phyloP scores from a whole-genome alignment of 1,140 invertebrate species.

The Drosophila trapezifrons region DNA sequence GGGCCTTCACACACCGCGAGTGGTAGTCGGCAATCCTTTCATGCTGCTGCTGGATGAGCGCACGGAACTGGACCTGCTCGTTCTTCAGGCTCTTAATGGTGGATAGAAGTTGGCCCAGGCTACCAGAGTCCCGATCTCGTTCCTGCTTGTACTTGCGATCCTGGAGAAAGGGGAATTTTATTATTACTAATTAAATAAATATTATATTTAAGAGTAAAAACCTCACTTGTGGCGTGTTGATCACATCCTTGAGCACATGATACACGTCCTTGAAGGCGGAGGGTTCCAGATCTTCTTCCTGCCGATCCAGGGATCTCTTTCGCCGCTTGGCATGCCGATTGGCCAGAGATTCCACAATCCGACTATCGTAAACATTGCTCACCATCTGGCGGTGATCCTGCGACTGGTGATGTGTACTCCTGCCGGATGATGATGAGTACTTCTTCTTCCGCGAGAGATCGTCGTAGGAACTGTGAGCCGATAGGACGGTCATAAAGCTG shows the following conservation, averaged over 20 bases:
- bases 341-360: slow-evolving; percentile 29
- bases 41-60: slow-evolving; percentile 69
- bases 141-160: slow-evolving; percentile 36
- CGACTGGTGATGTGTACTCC: not conserved
- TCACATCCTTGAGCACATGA: slow-evolving; percentile 66
- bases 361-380: slow-evolving; percentile 7
- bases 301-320: slow-evolving; percentile 1
- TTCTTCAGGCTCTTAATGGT: slow-evolving; percentile 65
- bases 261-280: slow-evolving; percentile 57
- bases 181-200: not conserved
- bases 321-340: slow-evolving; percentile 18
- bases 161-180: not conserved
- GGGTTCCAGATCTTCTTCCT: slow-evolving; percentile 42
- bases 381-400: slow-evolving; percentile 1
- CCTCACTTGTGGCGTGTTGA: slow-evolving; percentile 47
- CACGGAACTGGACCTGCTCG: slow-evolving; percentile 65
- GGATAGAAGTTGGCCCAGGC: slow-evolving; percentile 50
- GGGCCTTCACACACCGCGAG: slow-evolving; percentile 69
- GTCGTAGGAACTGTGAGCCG: slow-evolving; percentile 31
- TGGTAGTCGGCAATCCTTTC: slow-evolving; percentile 72
- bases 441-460: slow-evolving; percentile 3
- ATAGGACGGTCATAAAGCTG: slow-evolving; percentile 67
- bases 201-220: not conserved
- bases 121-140: slow-evolving; percentile 13
- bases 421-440: not conserved